phyloP scores from a whole-genome alignment of 2,888 invertebrate genomes.

The Athrips mouffetella region DNA sequence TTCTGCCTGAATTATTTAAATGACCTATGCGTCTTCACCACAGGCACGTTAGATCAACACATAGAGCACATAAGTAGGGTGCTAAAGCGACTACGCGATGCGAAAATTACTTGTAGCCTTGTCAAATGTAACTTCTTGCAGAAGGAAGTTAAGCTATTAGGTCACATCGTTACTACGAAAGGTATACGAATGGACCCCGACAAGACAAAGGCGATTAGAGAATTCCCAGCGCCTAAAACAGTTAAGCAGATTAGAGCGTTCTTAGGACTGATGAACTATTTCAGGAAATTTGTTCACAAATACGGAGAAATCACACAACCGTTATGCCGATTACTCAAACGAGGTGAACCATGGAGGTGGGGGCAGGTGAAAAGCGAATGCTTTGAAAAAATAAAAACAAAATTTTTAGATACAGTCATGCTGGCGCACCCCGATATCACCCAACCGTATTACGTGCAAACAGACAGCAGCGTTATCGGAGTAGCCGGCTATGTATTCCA shows the following conservation, averaged over 20 bases:
- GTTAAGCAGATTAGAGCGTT: constrained; percentile 29
- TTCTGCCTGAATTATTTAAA: constrained; percentile 22
- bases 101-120: constrained; percentile 18
- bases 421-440: too few species aligned
- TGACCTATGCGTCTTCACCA: constrained; percentile 15
- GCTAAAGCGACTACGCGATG: constrained; percentile 4
- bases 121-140: constrained; percentile 16
- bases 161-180: constrained; percentile 8
- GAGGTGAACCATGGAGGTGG: too few species aligned
- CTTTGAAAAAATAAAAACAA: too few species aligned
- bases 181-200: constrained; percentile 16
- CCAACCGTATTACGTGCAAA: too few species aligned
- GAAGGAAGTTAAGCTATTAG: constrained; percentile 11
- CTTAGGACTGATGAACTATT: constrained; percentile 15
- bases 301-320: constrained; percentile 7
- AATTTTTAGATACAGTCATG: too few species aligned
- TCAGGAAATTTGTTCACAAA: constrained; percentile 9
- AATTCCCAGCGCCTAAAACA: constrained; percentile 23
- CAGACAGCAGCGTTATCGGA: too few species aligned
- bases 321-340: constrained; percentile 20
- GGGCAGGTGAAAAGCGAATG: too few species aligned
- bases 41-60: constrained; percentile 14
- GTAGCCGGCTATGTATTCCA: too few species aligned
- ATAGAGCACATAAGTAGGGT: constrained; percentile 14
- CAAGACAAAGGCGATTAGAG: constrained; percentile 25